Conservation (phyloP, 2,113 vertebrate genomes). For the Corydoras maculifer region DNA sequence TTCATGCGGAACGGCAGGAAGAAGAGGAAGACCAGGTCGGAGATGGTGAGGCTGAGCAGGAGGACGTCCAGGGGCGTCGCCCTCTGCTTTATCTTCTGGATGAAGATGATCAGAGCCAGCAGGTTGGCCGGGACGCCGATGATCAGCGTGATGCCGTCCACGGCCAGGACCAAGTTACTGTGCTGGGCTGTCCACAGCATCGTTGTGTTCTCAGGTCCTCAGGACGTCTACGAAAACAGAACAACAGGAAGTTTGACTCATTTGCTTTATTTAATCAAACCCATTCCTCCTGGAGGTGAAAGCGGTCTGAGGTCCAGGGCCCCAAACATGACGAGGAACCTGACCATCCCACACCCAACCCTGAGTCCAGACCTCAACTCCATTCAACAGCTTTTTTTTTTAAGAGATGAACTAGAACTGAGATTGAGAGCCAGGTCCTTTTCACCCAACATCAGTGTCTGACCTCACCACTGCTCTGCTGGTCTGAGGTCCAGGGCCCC, state of each 20-base stretch:
- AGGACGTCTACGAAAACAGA: slow-evolving; percentile 1
- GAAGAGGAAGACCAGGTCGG: slow-evolving; percentile 63
- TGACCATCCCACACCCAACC: too few relatives aligned
- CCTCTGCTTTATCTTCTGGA: slow-evolving; percentile 50
- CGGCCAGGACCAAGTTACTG: slow-evolving; percentile 43
- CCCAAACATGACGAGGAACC: too few relatives aligned
- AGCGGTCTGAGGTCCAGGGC: too few relatives aligned
- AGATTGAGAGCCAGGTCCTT: too few relatives aligned
- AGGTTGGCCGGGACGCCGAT: slow-evolving; percentile 64
- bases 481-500: too few relatives aligned
- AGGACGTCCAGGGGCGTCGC: slow-evolving; percentile 56
- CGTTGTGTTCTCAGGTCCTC: not conserved
- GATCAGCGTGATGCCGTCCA: slow-evolving; percentile 60
- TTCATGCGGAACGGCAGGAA: slow-evolving; percentile 68
- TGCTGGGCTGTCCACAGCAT: slow-evolving; percentile 17
- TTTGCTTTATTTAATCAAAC: too few relatives aligned
- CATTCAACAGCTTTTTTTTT: too few relatives aligned
- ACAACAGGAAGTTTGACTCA: not conserved
- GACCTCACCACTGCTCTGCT: too few relatives aligned
- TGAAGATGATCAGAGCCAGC: slow-evolving; percentile 61
- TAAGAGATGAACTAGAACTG: too few relatives aligned
- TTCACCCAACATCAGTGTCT: too few relatives aligned
- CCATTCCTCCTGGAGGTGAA: too few relatives aligned
- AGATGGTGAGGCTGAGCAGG: slow-evolving; percentile 64
- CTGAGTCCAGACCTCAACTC: too few relatives aligned